These are phyloP conservation scores for Paralichthys olivaceus DNA, from an alignment of 2,113 vertebrate genomes.

Conservation along the genomic window DNA sequence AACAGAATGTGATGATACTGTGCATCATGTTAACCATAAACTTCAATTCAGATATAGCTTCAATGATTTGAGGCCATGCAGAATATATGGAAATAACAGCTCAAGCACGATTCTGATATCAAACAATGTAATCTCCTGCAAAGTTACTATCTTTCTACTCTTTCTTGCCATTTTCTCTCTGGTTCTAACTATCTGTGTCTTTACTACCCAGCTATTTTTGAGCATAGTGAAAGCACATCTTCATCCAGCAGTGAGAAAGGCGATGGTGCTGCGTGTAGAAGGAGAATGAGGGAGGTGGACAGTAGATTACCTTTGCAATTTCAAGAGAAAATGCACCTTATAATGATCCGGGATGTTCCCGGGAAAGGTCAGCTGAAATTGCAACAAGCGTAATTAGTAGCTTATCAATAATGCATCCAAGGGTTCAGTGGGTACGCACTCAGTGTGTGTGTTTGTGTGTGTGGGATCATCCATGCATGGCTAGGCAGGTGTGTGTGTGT, in stretches of 20 bases:
- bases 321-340: constrained; percentile 74
- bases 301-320: constrained; percentile 80
- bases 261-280: neutral
- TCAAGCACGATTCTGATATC: neutral
- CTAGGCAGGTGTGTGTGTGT: constrained; percentile 26
- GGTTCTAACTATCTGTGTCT: neutral
- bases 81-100: constrained; percentile 1
- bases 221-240: constrained; percentile 24
- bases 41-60: constrained; percentile 12
- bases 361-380: constrained; percentile 82
- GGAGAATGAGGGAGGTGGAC: constrained; percentile 48
- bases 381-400: constrained; percentile 83
- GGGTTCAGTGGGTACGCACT: constrained; percentile 66
- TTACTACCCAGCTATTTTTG: constrained; percentile 6
- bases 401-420: constrained; percentile 83
- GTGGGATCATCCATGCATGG: constrained; percentile 3
- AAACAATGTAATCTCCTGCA: too few species aligned
- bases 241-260: constrained; percentile 32
- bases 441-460: neutral
- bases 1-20: constrained; percentile 14
- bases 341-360: constrained; percentile 80
- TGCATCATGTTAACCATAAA: constrained; percentile 13
- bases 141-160: neutral
- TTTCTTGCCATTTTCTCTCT: neutral
- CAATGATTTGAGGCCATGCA: constrained; percentile 5